phyloP scores from a whole-genome alignment of 2,888 invertebrate species.

The Coleophora deauratella region DNA sequence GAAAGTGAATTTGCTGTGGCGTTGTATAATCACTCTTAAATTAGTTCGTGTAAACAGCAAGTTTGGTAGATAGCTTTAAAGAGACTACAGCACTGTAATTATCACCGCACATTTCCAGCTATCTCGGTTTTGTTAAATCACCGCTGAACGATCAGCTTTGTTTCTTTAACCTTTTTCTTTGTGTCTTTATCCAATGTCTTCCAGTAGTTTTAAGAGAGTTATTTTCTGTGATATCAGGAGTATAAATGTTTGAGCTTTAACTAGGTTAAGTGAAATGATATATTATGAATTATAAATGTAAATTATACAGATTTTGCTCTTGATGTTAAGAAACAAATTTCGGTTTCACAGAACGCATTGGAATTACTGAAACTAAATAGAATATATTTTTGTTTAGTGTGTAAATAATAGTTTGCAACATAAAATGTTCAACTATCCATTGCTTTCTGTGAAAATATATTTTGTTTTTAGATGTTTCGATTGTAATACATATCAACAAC shows the following conservation, averaged over 20 bases:
- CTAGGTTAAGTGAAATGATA: slow-evolving; percentile 24
- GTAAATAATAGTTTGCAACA: background rate
- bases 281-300: background rate
- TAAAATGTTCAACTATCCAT: background rate
- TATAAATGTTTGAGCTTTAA: slow-evolving; percentile 54
- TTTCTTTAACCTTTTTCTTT: slow-evolving; percentile 21
- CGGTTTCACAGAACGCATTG: slow-evolving; percentile 6
- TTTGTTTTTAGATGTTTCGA: slow-evolving; percentile 9
- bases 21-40: slow-evolving; percentile 33
- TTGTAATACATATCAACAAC: slow-evolving; percentile 23
- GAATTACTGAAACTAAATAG: background rate
- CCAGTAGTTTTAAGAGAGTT: slow-evolving; percentile 50
- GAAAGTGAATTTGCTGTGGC: slow-evolving; percentile 24
- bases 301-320: too few relatives aligned
- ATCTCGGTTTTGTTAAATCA: slow-evolving; percentile 33
- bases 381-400: too few relatives aligned
- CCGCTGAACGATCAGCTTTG: slow-evolving; percentile 22
- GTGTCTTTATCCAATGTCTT: slow-evolving; percentile 51
- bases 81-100: slow-evolving; percentile 64
- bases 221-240: slow-evolving; percentile 57
- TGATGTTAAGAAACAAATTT: background rate
- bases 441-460: slow-evolving; percentile 4
- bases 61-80: slow-evolving; percentile 74
- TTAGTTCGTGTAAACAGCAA: slow-evolving; percentile 49
- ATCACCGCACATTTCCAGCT: slow-evolving; percentile 53